A percentile compares a stretch with the other conserved stretches of the same genome.
Conservation (phyloP, 1,140 invertebrate species). For the Nomia melanderi region DNA sequence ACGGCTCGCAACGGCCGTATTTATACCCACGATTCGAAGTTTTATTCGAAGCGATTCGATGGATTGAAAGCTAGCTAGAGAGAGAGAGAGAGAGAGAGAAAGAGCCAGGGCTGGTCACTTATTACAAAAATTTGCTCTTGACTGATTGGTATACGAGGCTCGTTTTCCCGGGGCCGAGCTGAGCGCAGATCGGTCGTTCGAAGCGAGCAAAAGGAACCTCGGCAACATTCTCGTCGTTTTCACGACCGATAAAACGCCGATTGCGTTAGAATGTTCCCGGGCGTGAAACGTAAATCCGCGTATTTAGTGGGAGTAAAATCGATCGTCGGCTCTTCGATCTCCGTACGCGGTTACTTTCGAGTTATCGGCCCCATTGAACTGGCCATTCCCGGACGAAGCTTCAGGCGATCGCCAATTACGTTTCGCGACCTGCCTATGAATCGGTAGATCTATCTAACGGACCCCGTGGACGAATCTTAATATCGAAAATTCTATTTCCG, state of each 20-base stretch:
- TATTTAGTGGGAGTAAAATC: constrained; percentile 59
- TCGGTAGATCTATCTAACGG: constrained; percentile 20
- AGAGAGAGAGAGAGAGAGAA: background rate
- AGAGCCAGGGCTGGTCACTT: too few relatives aligned
- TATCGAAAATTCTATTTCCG: background rate
- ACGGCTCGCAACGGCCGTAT: background rate
- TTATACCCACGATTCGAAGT: background rate
- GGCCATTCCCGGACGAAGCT: constrained; percentile 47
- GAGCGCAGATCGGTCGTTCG: background rate
- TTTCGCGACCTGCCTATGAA: constrained; percentile 28
- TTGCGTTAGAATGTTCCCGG: background rate
- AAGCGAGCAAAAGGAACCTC: background rate
- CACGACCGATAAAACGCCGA: constrained; percentile 46
- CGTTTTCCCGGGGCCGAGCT: background rate
- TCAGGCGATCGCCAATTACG: constrained; percentile 51
- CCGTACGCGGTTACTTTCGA: background rate
- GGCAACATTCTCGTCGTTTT: constrained; percentile 22
- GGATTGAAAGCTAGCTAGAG: background rate
- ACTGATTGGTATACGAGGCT: background rate
- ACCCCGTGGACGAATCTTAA: background rate
- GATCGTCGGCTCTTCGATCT: constrained; percentile 37
- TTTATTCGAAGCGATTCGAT: background rate
- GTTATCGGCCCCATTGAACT: constrained; percentile 38
- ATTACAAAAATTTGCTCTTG: background rate
- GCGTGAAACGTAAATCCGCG: constrained; percentile 47